These are phyloP conservation scores for Machaerirhynchus nigripectus DNA, from an alignment of 2,113 vertebrate species.

Conservation along the genomic window DNA sequence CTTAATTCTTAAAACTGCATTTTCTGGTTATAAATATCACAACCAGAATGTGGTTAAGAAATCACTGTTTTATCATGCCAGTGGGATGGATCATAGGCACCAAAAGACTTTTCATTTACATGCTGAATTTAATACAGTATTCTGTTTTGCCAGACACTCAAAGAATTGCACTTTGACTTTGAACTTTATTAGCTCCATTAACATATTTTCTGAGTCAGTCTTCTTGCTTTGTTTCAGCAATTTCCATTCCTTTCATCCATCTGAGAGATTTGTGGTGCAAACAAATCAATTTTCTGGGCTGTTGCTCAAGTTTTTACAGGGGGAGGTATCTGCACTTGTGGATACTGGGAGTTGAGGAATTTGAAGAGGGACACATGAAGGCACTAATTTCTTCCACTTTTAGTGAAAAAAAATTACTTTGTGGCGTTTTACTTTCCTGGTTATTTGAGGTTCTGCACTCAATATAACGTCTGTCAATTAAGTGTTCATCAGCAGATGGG, in stretches of 20 bases:
- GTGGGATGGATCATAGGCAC: background rate
- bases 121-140: background rate
- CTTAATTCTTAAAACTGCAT: background rate
- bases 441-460: background rate
- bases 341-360: background rate
- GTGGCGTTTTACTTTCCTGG: background rate
- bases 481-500: background rate
- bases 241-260: background rate
- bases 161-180: background rate
- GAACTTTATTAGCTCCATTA: background rate
- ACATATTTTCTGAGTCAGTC: background rate
- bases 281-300: conserved; percentile 13
- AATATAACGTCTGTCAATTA: background rate
- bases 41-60: background rate
- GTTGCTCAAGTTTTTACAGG: background rate
- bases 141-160: background rate
- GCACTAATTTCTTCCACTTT: background rate
- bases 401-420: background rate
- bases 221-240: conserved; percentile 9
- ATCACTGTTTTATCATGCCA: background rate
- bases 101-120: background rate
- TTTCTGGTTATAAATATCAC: background rate
- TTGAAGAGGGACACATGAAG: background rate
- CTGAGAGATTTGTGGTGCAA: background rate
- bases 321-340: background rate